Evolutionary conservation across 2,113 vertebrate genomes (phyloP), one percentile per base, ranked within the genome.

Genomic region (Ahaetulla prasina): DNA sequence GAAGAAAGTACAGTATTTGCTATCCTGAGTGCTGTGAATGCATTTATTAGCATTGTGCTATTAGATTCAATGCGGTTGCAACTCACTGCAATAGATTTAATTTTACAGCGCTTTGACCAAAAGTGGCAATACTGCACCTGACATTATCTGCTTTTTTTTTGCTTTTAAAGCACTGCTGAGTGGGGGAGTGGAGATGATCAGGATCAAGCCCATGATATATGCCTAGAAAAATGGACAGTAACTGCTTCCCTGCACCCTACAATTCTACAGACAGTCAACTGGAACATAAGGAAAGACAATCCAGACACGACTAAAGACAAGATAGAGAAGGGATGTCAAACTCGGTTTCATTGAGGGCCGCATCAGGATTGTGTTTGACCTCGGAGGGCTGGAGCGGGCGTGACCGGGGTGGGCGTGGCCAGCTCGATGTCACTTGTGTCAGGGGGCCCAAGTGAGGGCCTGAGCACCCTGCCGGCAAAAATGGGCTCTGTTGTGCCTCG

Each of bases 301-400:
- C 35, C 35, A 35, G n/a, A 16, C n/a, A 74, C 35, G n/a, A 35
- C 5, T n/a, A 35, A 68, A 35, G 30, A 68, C 14, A 6, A 74
- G 30, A 74, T 18, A 74, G 63, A 50, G 49, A 50, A 10, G 10
- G 2, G 49, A 0, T 50, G 11, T 50, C 49, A 50, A 50, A 50
- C 11, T 50, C 49, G 11, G 12, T 50, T 50, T 50, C 11, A 50
- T 50, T 50, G 49, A 50, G 49, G 49, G 9, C 11, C 49, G 0
- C 49, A 50, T 50, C 49, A 50, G 49, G 49, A 50, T 50, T 50
- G 49, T 3, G 49, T 3, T 50, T 50, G 49, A 50, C 49, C 11
- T 50, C 11, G 2, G 49, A 0, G 49, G 11, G 49, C 49, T 10
- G 9, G 49, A 0, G 49, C 1, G 1, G 49, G 49, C 0, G 1